A percentile compares a stretch with the other conserved stretches of the same genome.
These are phyloP conservation scores for Ganaspis brasiliensis DNA, from an alignment of 2,888 invertebrate genomes.

Conservation along the genomic window DNA sequence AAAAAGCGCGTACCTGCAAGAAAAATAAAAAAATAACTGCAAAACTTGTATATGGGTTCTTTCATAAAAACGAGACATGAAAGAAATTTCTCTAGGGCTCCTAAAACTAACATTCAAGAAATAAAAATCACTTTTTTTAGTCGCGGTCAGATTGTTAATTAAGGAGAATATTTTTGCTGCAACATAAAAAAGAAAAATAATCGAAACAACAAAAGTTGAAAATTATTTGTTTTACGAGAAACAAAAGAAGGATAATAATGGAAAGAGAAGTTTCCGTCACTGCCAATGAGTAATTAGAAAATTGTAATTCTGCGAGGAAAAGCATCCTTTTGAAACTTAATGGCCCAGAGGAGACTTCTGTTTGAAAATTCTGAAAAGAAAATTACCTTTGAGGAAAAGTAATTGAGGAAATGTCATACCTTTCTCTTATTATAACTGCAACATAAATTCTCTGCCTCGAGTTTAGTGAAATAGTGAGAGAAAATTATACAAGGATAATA, in stretches of 20 bases:
- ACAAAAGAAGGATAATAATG: background rate
- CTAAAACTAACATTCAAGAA: no score
- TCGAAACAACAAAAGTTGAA: background rate
- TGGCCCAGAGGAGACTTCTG: background rate
- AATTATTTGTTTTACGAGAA: background rate
- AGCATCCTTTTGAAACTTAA: slow-evolving; percentile 22
- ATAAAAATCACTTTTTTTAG: background rate
- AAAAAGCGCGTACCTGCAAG: background rate
- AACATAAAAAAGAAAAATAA: background rate
- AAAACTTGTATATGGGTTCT: background rate
- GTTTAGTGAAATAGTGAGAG: background rate
- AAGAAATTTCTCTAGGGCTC: background rate
- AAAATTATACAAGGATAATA: background rate
- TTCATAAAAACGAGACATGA: no score
- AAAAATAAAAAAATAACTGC: background rate
- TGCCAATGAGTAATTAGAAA: slow-evolving; percentile 2
- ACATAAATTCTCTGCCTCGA: background rate
- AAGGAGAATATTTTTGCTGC: background rate
- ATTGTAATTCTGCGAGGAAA: background rate
- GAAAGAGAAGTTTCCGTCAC: background rate
- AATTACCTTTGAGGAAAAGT: slow-evolving; percentile 14
- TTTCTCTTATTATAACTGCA: slow-evolving; percentile 13
- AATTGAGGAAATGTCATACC: slow-evolving; percentile 15
- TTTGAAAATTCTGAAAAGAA: background rate
- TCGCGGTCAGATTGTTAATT: background rate